phyloP scores from a whole-genome alignment of 2,797 vertebrate species.

The Cossypha caffra region DNA sequence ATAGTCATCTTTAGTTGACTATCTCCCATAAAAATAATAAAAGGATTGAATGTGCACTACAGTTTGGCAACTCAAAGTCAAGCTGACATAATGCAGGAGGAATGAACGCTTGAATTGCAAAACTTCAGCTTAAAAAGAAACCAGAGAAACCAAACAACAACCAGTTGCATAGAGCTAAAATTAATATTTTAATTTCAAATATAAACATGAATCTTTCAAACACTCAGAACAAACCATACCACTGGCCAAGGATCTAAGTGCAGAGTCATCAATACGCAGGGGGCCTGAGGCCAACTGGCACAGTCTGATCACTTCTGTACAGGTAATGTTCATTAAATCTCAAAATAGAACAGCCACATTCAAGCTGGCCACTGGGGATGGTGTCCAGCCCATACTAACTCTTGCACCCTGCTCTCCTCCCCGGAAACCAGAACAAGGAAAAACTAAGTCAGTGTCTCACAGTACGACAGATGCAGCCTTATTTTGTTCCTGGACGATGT shows the following conservation, averaged over 20 bases:
- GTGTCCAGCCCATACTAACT: neutral
- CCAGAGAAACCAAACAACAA: neutral
- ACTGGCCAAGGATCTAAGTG: neutral
- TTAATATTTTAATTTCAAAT: neutral
- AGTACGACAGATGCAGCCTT: neutral
- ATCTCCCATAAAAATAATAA: neutral
- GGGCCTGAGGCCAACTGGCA: neutral
- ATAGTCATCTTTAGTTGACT: neutral
- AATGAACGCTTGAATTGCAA: slow-evolving; percentile 9
- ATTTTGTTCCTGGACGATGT: neutral
- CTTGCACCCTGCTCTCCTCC: neutral
- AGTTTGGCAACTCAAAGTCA: neutral
- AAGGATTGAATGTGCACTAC: neutral
- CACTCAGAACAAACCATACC: neutral
- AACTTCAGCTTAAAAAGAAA: slow-evolving; percentile 3
- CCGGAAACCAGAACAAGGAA: neutral
- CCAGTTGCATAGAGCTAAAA: neutral
- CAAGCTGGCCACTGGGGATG: neutral
- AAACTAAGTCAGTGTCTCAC: neutral
- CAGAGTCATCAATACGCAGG: rapidly evolving
- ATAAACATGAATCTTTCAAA: neutral
- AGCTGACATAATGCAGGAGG: neutral
- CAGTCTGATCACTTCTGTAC: neutral
- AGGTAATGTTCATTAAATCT: neutral
- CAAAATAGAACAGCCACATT: neutral